Evolutionary conservation across 2,113 vertebrate genomes (phyloP), one percentile per base, ranked within the genome.

Genomic region (Glareola pratincola): DNA sequence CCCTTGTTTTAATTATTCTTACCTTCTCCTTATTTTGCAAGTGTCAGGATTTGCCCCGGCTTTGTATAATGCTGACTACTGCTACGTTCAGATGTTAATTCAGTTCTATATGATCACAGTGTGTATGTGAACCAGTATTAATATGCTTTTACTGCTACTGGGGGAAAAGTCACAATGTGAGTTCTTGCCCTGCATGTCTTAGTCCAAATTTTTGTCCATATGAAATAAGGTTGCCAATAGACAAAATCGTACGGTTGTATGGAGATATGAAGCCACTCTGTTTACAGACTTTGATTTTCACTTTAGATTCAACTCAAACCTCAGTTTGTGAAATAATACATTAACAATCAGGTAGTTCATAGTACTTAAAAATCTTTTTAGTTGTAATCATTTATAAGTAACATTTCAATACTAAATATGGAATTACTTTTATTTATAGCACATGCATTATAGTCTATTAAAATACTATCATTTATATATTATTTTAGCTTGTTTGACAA

Each of bases 311-410:
- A n/a, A 82, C 6, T 83, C 39, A 62, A 66, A 69, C n/a, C 26
- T 76, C 24, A 56, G 9, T 68, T 76, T 73, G 34, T 88, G 36
- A 81, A 86, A 80, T 75, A 79, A 63, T 62, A 57, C 14, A 14
- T 81, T 57, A 81, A 56, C 30, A 85, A 50, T 45, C 41, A 64
- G 29, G 43, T 73, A 90, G 45, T 45, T 53, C 36, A 59, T 29
- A 64, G 30, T 43, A 30, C 12, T 74, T 96, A 62, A 59, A 71
- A 76, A 45, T 91, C 45, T 94, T 93, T 96, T 69, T 18, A 67
- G 30, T 34, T 77, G 92, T 98, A 98, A 97, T 97, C 96, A 98
- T 98, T 98, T 94, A n/a, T 96, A 96, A 82, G 39, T 96, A 95
- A 93, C 78, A 93, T 90, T 97, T 96, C 79, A 91, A 29, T 90